Percentiles rank a stretch among this genome's conserved stretches.
Conservation (phyloP, 2,113 vertebrate genomes). For the Dicerorhinus sumatrensis region DNA sequence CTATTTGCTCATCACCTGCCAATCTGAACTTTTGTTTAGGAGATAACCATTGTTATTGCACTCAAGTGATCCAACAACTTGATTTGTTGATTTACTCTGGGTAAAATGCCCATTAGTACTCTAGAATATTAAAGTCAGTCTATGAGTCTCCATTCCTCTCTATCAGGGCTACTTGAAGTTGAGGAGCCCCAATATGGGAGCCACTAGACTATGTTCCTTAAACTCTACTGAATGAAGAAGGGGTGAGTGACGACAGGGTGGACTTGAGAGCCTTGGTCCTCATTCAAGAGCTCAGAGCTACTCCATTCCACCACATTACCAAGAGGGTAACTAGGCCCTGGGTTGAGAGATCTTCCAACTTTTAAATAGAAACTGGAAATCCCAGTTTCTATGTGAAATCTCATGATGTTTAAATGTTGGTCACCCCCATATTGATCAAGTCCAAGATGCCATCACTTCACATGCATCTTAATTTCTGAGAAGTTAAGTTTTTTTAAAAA, state of each 20-base stretch:
- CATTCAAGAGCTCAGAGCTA: not conserved
- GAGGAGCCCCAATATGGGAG: not conserved
- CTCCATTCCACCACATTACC: accelerated
- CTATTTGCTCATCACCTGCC: not conserved
- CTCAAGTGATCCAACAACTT: not conserved
- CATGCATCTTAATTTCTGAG: slow-evolving; percentile 12
- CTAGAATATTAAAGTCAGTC: not conserved
- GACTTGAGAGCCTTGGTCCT: accelerated
- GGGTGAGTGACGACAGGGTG: accelerated
- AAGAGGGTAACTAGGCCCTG: accelerated
- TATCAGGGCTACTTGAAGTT: not conserved
- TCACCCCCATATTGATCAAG: not conserved
- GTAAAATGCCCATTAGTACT: not conserved
- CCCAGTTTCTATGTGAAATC: not conserved
- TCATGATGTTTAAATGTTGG: not conserved
- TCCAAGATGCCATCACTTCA: not conserved
- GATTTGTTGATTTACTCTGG: not conserved
- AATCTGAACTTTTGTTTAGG: not conserved
- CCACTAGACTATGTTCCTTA: too few species aligned
- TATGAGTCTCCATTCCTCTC: not conserved
- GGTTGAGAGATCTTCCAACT: not conserved
- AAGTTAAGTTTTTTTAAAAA: not conserved
- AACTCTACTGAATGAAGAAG: not conserved
- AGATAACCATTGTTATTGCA: not conserved
- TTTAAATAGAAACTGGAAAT: not conserved